phyloP scores from a whole-genome alignment of 2,888 invertebrate species.

The Volucella inflata region DNA sequence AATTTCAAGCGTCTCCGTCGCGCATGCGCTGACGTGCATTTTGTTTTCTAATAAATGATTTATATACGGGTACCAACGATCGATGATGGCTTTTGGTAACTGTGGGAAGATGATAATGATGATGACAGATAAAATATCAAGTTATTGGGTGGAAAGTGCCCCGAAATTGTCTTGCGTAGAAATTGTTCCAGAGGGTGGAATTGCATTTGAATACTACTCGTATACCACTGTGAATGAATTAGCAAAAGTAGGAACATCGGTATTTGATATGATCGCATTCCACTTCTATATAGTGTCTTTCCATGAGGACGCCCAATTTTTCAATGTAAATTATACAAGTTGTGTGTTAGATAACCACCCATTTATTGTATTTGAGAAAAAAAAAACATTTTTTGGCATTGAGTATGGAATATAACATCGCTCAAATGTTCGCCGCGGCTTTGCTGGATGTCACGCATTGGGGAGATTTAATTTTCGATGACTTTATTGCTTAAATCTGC shows the following conservation, averaged over 20 bases:
- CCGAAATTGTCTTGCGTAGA: slow-evolving; percentile 22
- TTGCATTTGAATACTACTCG: slow-evolving; percentile 49
- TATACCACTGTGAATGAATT: slow-evolving; percentile 35
- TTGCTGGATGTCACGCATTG: too few relatives aligned
- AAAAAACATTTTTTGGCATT: too few relatives aligned
- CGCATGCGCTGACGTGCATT: slow-evolving; percentile 22
- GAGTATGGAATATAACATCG: too few relatives aligned
- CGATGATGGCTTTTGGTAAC: background rate
- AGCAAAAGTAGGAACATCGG: background rate
- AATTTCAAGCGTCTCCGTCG: background rate
- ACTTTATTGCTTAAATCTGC: too few relatives aligned
- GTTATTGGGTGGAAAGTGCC: slow-evolving; percentile 49
- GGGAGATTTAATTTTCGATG: too few relatives aligned
- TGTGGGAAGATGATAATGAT: background rate
- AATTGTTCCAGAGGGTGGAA: background rate
- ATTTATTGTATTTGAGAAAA: too few relatives aligned
- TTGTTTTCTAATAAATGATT: slow-evolving; percentile 30
- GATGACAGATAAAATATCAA: slow-evolving; percentile 22
- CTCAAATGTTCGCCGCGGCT: too few relatives aligned
- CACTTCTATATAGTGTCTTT: too few relatives aligned
- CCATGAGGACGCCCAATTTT: too few relatives aligned
- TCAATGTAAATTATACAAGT: too few relatives aligned
- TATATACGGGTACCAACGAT: background rate
- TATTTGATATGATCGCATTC: too few relatives aligned
- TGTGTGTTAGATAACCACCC: too few relatives aligned